These are phyloP conservation scores for Epinephelus awoara DNA, from an alignment of 2,797 vertebrate genomes.

Conservation along the genomic window DNA sequence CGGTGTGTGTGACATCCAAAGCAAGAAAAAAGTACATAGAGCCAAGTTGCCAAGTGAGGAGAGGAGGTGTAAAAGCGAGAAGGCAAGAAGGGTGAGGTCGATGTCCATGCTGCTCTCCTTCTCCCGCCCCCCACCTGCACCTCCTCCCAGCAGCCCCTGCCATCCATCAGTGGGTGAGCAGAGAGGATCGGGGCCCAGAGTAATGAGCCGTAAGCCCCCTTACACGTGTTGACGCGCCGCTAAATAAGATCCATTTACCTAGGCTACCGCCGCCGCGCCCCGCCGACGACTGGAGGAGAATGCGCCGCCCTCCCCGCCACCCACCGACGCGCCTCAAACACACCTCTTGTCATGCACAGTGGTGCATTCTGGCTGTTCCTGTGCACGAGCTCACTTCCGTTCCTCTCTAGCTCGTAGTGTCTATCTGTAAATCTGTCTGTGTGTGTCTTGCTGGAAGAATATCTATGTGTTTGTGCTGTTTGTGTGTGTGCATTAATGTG, in stretches of 20 bases:
- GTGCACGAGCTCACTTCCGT: constrained; percentile 30
- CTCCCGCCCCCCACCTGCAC: constrained; percentile 46
- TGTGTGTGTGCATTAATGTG: constrained; percentile 1
- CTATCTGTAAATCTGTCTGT: constrained; percentile 48
- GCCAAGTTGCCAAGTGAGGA: not conserved
- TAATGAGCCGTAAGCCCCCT: constrained; percentile 88
- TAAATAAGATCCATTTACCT: constrained; percentile 91
- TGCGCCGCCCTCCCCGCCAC: not conserved
- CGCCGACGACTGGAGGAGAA: constrained; percentile 57
- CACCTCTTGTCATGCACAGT: constrained; percentile 53
- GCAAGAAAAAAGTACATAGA: not conserved
- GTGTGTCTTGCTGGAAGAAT: constrained; percentile 34
- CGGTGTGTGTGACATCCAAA: not conserved
- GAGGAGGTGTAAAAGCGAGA: constrained; percentile 14
- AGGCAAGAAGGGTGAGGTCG: constrained; percentile 41
- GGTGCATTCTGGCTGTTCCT: constrained; percentile 24
- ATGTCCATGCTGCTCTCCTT: constrained; percentile 68
- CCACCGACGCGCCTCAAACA: constrained; percentile 41
- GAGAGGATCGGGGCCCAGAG: constrained; percentile 79
- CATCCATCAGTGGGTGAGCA: constrained; percentile 86
- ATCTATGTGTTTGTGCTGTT: constrained; percentile 27
- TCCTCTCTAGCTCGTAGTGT: constrained; percentile 21
- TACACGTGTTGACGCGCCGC: constrained; percentile 88
- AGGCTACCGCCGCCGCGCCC: constrained; percentile 65
- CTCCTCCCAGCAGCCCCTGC: constrained; percentile 60